Conservation (phyloP, 2,113 vertebrate species). For the Tamias sibiricus region DNA sequence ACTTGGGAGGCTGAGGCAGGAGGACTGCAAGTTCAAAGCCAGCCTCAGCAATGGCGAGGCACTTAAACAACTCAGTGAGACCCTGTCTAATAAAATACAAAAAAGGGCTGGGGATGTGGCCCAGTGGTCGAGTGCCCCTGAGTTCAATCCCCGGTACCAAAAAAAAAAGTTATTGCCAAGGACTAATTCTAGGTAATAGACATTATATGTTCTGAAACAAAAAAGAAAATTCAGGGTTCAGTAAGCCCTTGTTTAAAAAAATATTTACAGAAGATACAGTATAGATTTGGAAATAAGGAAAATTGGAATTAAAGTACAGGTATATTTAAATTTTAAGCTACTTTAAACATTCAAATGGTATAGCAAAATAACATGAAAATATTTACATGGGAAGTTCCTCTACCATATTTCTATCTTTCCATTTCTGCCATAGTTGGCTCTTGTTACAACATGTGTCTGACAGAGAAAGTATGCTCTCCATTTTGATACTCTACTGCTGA, state of each 20-base stretch:
- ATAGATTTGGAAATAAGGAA: background rate
- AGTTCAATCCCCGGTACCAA: no score
- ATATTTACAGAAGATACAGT: background rate
- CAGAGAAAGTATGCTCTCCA: no score
- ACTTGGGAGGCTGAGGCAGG: no score
- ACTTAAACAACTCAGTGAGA: no score
- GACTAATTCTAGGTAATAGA: background rate
- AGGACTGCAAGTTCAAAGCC: no score
- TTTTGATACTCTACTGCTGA: background rate
- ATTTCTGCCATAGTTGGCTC: no score
- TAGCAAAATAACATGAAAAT: background rate
- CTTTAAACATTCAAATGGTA: background rate
- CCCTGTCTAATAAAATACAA: no score
- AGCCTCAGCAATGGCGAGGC: no score
- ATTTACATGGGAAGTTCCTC: background rate
- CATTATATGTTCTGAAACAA: background rate
- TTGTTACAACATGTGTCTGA: no score
- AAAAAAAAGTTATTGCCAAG: background rate
- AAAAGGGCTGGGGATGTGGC: no score
- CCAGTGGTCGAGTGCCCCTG: no score
- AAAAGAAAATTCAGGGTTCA: background rate
- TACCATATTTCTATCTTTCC: background rate
- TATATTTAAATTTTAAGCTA: background rate
- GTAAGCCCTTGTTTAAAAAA: background rate
- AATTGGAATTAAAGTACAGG: conserved; percentile 12